These are phyloP conservation scores for Bos indicus DNA, from an alignment of 2,113 vertebrate genomes.

Conservation along the genomic window DNA sequence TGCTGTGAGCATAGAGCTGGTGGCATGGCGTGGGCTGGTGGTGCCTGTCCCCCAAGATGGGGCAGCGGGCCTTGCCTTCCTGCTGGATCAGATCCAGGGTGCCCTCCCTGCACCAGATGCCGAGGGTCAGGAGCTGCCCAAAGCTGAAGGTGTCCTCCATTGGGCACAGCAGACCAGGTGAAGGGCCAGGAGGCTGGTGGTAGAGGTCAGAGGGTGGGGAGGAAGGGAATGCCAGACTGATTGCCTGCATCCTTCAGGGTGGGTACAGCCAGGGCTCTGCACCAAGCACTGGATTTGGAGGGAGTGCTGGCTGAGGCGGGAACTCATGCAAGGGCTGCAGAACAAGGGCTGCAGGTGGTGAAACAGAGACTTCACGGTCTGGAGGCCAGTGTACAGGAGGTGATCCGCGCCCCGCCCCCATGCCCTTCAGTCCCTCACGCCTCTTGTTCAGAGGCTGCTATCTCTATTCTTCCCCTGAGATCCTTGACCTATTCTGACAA, in stretches of 20 bases:
- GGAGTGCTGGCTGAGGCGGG: slow-evolving; percentile 68
- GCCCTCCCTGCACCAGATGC: slow-evolving; percentile 80
- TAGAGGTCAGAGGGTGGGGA: neutral
- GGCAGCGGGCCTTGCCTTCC: slow-evolving; percentile 62
- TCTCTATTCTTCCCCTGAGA: neutral
- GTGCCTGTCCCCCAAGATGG: slow-evolving; percentile 84
- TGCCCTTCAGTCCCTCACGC: neutral
- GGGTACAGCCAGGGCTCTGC: slow-evolving; percentile 76
- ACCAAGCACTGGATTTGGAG: slow-evolving; percentile 69
- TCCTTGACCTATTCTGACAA: neutral
- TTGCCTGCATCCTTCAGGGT: slow-evolving; percentile 65
- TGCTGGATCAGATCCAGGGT: slow-evolving; percentile 81
- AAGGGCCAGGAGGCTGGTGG: slow-evolving; percentile 16
- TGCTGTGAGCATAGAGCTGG: slow-evolving; percentile 87
- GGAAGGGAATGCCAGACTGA: neutral
- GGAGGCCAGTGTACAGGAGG: slow-evolving; percentile 68
- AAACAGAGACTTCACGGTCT: slow-evolving; percentile 74
- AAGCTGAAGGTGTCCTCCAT: slow-evolving; percentile 78
- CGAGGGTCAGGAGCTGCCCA: slow-evolving; percentile 72
- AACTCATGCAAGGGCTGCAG: slow-evolving; percentile 70
- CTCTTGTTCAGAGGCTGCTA: neutral
- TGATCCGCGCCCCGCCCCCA: neutral
- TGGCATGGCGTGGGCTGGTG: slow-evolving; percentile 84
- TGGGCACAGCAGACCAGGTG: slow-evolving; percentile 82
- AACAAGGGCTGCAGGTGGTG: slow-evolving; percentile 69